Percentiles rank a stretch among this genome's conserved stretches.
phyloP scores from a whole-genome alignment of 2,113 vertebrate genomes.

The Pangasianodon hypophthalmus region DNA sequence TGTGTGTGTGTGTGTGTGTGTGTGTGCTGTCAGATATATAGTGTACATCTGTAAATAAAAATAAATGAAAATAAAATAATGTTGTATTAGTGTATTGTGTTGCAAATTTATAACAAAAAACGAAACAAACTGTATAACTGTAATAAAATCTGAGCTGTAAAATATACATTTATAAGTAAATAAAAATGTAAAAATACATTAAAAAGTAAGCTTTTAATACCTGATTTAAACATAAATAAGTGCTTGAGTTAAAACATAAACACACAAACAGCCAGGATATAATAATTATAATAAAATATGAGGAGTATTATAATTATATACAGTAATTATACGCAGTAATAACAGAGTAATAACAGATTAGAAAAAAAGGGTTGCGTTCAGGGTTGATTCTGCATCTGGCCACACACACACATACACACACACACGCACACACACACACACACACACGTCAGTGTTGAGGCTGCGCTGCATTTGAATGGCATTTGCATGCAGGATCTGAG shows the following conservation, averaged over 20 bases:
- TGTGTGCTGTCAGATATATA: neutral
- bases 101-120: neutral
- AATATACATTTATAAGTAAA: neutral
- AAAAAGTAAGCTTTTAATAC: neutral
- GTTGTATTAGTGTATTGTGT: neutral
- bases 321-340: neutral
- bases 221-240: neutral
- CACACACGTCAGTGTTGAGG: neutral
- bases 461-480: slow-evolving; percentile 13
- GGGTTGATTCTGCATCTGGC: neutral
- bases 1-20: neutral
- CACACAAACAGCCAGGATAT: neutral
- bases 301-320: neutral
- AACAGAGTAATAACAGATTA: neutral
- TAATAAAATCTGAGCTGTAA: neutral
- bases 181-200: neutral
- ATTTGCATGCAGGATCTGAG: slow-evolving; percentile 44
- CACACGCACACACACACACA: neutral
- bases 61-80: neutral
- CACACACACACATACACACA: neutral
- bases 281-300: neutral
- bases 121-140: neutral
- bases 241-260: neutral
- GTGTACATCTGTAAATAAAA: neutral
- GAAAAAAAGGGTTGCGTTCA: neutral